Base-by-base conservation (phyloP, 2,888 invertebrate genomes). In the Drosophila cyrtoloma region DNA sequence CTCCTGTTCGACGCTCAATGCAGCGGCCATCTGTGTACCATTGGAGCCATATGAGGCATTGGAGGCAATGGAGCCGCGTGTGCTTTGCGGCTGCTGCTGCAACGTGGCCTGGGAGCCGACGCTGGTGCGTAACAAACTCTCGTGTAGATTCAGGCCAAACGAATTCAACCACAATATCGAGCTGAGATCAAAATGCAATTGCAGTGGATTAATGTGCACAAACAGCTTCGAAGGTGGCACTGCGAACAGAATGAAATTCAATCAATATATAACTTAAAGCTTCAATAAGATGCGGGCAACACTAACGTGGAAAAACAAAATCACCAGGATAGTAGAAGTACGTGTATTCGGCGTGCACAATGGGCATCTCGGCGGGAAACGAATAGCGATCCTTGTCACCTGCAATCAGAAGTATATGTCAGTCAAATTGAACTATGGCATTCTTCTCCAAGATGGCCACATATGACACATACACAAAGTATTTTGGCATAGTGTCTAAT, bases 321-420 rank as follows among this genome's bases (percentile, higher is more conserved):
- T 98, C 97, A 53, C 97, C 97, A 0, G 99, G 98, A 92, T 99
- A 99, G 92, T 99, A 99, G 93, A 98, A 99, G 92, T 98, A 97
- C 1, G 98, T 98, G 81, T 98, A 97, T 92, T 99, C 99, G 0
- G 98, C 97, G 93, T 99, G 99, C n/a, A 99, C 92, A 35, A 98
- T 96, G 26, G 98, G 97, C 84, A 98, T 96, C 92, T 98, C 98
- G 14, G 97, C 96, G 1, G 99, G 99, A 78, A 99, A 94, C 35
- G 96, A 96, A 83, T 97, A 96, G 77, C 96, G 96, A 90, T 97
- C 96, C 89, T 95, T 94, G 91, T 96, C 96, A 55, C 97, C 97
- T 95, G 91, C 53, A 91, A 90, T 58, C 42, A 32, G 14, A 67
- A 19, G 3, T 47, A n/a, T 50, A 26, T n/a, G 28, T 74, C 30